A percentile compares a stretch with the other conserved stretches of the same genome.
These are phyloP conservation scores for Spinus pinus DNA, from an alignment of 2,797 vertebrate genomes.

Conservation along the genomic window DNA sequence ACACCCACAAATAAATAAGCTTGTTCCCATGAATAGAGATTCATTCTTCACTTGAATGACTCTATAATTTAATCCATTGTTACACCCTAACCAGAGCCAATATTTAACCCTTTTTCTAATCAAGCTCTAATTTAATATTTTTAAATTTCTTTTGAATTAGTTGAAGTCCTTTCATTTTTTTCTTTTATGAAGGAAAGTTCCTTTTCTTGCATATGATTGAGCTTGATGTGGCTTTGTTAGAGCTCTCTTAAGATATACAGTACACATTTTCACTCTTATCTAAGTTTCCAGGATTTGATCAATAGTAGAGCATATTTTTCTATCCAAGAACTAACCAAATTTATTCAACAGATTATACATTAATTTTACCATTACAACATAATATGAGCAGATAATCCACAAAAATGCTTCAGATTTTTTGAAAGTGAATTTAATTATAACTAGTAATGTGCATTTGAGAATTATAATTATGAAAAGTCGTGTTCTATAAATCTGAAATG, in stretches of 20 bases:
- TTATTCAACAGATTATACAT: conserved; percentile 75
- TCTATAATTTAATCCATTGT: conserved; percentile 63
- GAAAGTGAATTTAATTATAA: conserved; percentile 81
- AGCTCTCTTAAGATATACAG: conserved; percentile 35
- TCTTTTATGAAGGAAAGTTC: conserved; percentile 14
- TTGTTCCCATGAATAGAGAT: conserved; percentile 10
- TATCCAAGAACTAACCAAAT: conserved; percentile 64
- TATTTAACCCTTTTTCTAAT: conserved; percentile 57
- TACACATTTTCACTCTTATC: conserved; percentile 63
- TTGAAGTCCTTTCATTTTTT: conserved; percentile 29
- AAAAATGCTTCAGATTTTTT: conserved; percentile 71
- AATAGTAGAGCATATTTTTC: conserved; percentile 45
- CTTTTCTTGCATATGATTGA: conserved; percentile 30
- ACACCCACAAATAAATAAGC: conserved; percentile 63
- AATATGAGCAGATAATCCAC: conserved; percentile 73
- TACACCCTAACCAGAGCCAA: conserved; percentile 6
- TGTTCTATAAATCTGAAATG: conserved; percentile 77
- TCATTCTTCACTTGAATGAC: conserved; percentile 52
- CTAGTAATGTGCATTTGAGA: conserved; percentile 72
- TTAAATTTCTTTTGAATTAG: conserved; percentile 42
- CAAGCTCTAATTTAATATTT: conserved; percentile 57
- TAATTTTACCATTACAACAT: conserved; percentile 72
- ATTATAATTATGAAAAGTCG: conserved; percentile 77
- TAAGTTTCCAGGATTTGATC: conserved; percentile 66
- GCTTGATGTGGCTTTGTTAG: conserved; percentile 51